Percentiles rank a stretch among this genome's conserved stretches.
These are phyloP conservation scores for Lacerta bilineata DNA, from an alignment of 2,797 vertebrate species.

Conservation along the genomic window DNA sequence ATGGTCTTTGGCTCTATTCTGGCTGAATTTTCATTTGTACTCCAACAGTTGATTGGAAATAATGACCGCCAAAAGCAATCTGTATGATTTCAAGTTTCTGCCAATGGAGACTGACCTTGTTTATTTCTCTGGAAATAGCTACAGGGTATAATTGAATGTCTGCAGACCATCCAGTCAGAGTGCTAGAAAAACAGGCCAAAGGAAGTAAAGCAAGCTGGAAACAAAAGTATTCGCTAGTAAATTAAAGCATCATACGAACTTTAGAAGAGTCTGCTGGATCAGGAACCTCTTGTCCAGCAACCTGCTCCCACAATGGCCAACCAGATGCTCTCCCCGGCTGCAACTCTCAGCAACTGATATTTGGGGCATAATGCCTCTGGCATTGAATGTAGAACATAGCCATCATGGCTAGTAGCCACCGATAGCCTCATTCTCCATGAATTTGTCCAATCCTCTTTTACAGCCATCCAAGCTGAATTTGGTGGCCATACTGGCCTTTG, in stretches of 20 bases:
- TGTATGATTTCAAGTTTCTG: conserved; percentile 71
- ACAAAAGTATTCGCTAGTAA: conserved; percentile 40
- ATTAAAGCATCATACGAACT: conserved; percentile 10
- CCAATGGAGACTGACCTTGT: conserved; percentile 68
- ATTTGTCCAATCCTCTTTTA: too few relatives aligned
- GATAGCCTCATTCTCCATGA: too few relatives aligned
- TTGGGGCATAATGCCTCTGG: too few relatives aligned
- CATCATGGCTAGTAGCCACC: too few relatives aligned
- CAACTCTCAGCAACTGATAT: too few relatives aligned
- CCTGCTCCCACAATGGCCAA: too few relatives aligned
- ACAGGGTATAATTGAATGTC: conserved; percentile 69
- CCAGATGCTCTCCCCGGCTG: too few relatives aligned
- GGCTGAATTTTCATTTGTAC: conserved; percentile 52
- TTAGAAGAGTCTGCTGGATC: too few relatives aligned
- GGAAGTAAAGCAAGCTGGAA: conserved; percentile 49
- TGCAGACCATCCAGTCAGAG: conserved; percentile 68
- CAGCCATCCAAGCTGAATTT: too few relatives aligned
- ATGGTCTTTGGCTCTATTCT: conserved; percentile 23
- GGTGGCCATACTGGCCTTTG: not conserved
- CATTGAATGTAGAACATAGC: too few relatives aligned
- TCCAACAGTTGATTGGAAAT: conserved; percentile 54
- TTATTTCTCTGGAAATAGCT: conserved; percentile 71
- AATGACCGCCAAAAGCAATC: conserved; percentile 66
- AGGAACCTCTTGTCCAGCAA: too few relatives aligned
- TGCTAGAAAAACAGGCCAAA: conserved; percentile 59